Percentiles rank a stretch among this genome's conserved stretches.
Evolutionary conservation across 23 tunicate species (phyloP).

Genomic region (Phallusia fumigata): DNA sequence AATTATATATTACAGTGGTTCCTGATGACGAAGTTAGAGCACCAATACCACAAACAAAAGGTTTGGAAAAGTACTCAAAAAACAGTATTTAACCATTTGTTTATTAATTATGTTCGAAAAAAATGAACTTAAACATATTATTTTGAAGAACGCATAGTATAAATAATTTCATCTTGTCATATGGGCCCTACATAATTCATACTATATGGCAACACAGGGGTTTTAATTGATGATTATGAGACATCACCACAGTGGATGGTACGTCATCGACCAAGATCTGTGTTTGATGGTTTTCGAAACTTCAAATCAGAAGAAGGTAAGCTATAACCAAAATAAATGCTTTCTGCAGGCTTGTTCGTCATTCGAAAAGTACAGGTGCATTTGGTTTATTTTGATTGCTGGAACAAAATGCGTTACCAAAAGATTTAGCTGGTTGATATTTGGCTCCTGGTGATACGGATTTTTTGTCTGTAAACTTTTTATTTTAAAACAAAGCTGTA

Average conservation of each 20-base stretch:
- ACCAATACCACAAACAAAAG: conserved; percentile 88
- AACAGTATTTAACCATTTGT: no score
- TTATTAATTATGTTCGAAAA: no score
- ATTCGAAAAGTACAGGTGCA: no score
- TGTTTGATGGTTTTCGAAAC: conserved; percentile 67
- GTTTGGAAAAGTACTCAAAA: conserved; percentile 25
- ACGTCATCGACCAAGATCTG: conserved; percentile 50
- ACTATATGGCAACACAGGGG: conserved; percentile 31
- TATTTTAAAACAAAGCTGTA: no score
- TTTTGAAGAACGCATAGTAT: no score
- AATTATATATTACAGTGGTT: neutral
- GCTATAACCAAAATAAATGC: neutral
- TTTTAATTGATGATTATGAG: conserved; percentile 38
- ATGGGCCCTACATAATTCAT: neutral
- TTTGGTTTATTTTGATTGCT: no score
- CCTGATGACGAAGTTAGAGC: conserved; percentile 63
- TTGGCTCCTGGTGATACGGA: no score
- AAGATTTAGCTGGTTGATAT: no score
- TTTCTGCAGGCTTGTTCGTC: no score
- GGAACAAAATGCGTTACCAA: no score
- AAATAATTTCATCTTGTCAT: neutral
- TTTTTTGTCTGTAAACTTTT: no score
- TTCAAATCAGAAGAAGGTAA: conserved; percentile 57
- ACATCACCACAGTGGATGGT: conserved; percentile 28
- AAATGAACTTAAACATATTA: no score